Evolutionary conservation across 2,888 invertebrate genomes (phyloP).

Genomic region (Cheilosia impressa): DNA sequence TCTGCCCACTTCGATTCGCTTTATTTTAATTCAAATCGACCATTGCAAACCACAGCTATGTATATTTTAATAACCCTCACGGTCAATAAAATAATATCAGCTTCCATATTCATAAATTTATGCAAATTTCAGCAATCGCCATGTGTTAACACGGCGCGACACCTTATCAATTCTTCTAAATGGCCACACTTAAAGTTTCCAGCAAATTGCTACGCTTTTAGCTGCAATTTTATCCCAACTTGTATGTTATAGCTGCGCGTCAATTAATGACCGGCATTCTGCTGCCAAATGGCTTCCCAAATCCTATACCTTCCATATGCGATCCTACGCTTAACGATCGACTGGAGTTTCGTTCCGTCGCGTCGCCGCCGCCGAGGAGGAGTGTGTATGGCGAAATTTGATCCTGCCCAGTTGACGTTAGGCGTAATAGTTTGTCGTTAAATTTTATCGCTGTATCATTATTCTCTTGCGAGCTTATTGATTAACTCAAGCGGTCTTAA

Average conservation of each 20-base stretch:
- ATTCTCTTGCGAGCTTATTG: constrained; percentile 46
- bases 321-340: too few species aligned
- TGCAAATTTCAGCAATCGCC: constrained; percentile 20
- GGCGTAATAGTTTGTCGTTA: constrained; percentile 51
- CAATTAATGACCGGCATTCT: constrained; percentile 29
- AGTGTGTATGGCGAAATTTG: constrained; percentile 12
- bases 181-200: constrained; percentile 9
- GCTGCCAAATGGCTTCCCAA: neutral
- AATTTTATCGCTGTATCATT: constrained; percentile 38
- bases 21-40: neutral
- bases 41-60: neutral
- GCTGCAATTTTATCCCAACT: constrained; percentile 16
- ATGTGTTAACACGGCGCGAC: constrained; percentile 13
- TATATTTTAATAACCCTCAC: neutral
- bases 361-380: neutral
- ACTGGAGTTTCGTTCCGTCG: neutral
- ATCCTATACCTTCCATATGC: neutral
- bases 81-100: constrained; percentile 22
- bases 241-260: constrained; percentile 12
- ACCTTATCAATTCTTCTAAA: constrained; percentile 25
- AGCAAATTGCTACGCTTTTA: constrained; percentile 42
- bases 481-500: constrained; percentile 33
- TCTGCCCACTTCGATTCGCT: neutral
- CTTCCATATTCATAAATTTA: constrained; percentile 1
- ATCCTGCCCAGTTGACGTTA: constrained; percentile 39